Conservation (phyloP, 2,113 vertebrate genomes). For the Tautogolabrus adspersus region DNA sequence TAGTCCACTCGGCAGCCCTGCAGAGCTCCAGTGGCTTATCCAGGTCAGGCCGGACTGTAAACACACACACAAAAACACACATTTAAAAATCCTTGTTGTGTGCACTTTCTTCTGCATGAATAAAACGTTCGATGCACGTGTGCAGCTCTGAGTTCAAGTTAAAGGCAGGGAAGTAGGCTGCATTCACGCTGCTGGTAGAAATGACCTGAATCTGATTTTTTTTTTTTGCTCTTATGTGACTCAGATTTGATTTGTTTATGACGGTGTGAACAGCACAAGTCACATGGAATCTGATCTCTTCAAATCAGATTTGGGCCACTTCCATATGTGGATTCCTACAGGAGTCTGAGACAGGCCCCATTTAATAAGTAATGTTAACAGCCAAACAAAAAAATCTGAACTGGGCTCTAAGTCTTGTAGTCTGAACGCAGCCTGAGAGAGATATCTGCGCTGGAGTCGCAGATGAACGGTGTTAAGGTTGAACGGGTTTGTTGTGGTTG, state of each 20-base stretch:
- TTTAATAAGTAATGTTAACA: no score
- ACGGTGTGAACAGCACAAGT: no score
- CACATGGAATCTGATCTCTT: no score
- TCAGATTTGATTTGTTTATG: no score
- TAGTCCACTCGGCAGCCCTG: conserved; percentile 52
- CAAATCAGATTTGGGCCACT: no score
- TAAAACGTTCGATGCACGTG: conserved; percentile 31
- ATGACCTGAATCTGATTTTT: no score
- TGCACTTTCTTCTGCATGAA: conserved; percentile 12
- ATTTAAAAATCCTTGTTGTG: conserved; percentile 18
- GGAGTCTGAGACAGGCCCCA: no score
- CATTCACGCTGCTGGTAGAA: no score
- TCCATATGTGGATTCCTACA: no score
- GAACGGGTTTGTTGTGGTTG: conserved; percentile 15
- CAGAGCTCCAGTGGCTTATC: conserved; percentile 63
- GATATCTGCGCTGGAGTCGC: not conserved
- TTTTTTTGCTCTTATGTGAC: no score
- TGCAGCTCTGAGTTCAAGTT: not conserved
- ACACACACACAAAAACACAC: conserved; percentile 13
- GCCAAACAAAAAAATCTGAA: no score
- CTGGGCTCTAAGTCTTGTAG: no score
- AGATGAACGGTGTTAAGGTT: conserved; percentile 2
- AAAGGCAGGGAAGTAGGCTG: not conserved
- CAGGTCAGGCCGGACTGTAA: conserved; percentile 27
- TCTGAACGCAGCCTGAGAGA: not conserved